phyloP scores from a whole-genome alignment of 2,888 invertebrate genomes.

The Cistogaster globosa region DNA sequence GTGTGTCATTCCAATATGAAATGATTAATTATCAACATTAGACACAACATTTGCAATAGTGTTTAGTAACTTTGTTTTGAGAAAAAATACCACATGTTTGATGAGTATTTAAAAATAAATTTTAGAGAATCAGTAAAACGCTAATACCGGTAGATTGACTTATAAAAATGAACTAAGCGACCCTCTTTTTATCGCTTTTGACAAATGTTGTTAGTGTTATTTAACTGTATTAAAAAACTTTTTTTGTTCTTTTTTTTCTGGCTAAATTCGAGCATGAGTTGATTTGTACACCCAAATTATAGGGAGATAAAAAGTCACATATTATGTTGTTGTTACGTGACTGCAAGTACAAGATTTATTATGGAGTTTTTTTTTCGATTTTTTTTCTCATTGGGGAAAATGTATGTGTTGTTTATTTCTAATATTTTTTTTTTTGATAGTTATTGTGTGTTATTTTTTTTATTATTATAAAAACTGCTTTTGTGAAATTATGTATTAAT shows the following conservation, averaged over 20 bases:
- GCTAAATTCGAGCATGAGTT: not conserved
- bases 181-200: too few species aligned
- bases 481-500: not conserved
- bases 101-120: too few species aligned
- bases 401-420: not conserved
- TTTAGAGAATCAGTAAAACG: too few species aligned
- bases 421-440: slow-evolving; percentile 2
- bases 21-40: slow-evolving; percentile 65
- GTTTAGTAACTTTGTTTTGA: slow-evolving; percentile 45
- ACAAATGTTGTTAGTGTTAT: too few species aligned
- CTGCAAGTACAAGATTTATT: slow-evolving; percentile 81
- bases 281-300: slow-evolving; percentile 21
- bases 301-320: slow-evolving; percentile 72
- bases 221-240: not conserved
- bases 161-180: too few species aligned
- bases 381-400: slow-evolving; percentile 3
- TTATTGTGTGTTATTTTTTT: slow-evolving; percentile 9
- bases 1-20: slow-evolving; percentile 41
- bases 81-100: not conserved
- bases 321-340: slow-evolving; percentile 82
- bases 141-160: too few species aligned
- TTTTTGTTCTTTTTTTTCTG: slow-evolving; percentile 6
- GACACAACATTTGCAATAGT: slow-evolving; percentile 9
- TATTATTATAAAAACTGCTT: slow-evolving; percentile 15
- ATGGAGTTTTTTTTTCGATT: slow-evolving; percentile 47